Percentiles rank a stretch among this genome's conserved stretches.
Conservation (phyloP, 2,797 vertebrate species). For the Chrysolophus pictus region DNA sequence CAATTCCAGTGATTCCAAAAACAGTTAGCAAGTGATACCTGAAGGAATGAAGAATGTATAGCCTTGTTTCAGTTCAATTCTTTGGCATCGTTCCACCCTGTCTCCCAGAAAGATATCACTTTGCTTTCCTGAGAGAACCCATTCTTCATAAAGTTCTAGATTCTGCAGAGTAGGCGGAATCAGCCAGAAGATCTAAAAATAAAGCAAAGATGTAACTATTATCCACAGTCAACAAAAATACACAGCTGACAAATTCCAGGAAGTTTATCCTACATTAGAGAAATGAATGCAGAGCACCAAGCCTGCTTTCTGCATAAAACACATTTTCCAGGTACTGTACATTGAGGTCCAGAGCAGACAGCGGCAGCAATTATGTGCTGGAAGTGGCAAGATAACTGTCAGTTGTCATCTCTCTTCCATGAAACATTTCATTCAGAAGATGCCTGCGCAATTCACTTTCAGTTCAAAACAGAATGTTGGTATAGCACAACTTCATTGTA, state of each 20-base stretch:
- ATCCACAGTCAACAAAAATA: neutral
- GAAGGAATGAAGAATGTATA: slow-evolving; percentile 98
- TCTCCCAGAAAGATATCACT: slow-evolving; percentile 97
- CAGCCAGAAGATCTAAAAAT: slow-evolving; percentile 94
- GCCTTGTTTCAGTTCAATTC: slow-evolving; percentile 94
- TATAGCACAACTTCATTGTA: neutral
- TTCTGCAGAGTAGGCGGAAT: slow-evolving; percentile 94
- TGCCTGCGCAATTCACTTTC: neutral
- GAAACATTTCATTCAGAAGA: slow-evolving; percentile 28
- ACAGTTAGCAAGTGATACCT: slow-evolving; percentile 78
- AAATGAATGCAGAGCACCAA: neutral
- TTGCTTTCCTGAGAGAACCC: slow-evolving; percentile 97
- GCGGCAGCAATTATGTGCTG: slow-evolving; percentile 32
- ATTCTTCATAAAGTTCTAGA: slow-evolving; percentile 95
- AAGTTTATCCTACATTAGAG: neutral
- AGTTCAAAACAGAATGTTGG: neutral
- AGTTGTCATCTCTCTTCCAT: slow-evolving; percentile 8
- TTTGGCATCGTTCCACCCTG: slow-evolving; percentile 93
- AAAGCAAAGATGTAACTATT: slow-evolving; percentile 23
- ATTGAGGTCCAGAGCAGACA: neutral
- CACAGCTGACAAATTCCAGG: neutral
- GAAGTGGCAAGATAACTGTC: slow-evolving; percentile 7
- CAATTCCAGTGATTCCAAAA: neutral
- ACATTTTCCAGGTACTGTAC: neutral
- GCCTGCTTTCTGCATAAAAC: neutral